Base-by-base conservation (phyloP, 2,797 vertebrate species). In the Rhinoraja longicauda region DNA sequence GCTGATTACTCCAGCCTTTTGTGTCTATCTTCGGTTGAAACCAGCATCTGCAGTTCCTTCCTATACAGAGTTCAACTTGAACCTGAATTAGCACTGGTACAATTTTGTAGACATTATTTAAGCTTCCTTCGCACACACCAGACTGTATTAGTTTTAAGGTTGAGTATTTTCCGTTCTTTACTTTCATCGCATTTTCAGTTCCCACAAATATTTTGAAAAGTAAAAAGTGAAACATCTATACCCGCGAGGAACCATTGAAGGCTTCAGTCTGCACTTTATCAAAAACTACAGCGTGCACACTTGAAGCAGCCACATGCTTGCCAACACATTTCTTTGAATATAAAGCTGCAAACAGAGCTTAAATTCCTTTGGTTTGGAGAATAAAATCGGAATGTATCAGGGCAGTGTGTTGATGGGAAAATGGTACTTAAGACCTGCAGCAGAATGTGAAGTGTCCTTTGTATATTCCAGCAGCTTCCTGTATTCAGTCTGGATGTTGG, bases 401-500 rank as follows among this genome's bases (percentile, higher is more conserved):
- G 67, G 90, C 90, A 92, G 90, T 92, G 90, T 92, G 90, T 75
- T 92, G 90, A 72, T 39, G 67, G 70, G 90, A 75, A 72, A 73
- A 88, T 88, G 84, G 84, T 88, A 88, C 84, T 92, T 92, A 92
- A 29, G 72, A 92, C 64, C 90, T 92, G 90, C 70, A 75, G 90
- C 64, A 92, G 90, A 75, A 92, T 92, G 67, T 72, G 67, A 92
- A 92, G 90, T 92, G 90, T 72, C 45, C 90, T 92, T 73, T 3
- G 64, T 93, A 1, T 90, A 94, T 93, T 93, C 78, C 91, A 94
- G 94, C 94, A 93, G 93, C 93, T 93, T 94, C 94, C 94, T 95
- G 93, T 95, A 93, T 94, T 72, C 94, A 59, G 93, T 93, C 94
- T 95, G 95, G 94, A 92, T 94, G 93, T 32, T 95, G 75, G 94